Percentiles rank a stretch among this genome's conserved stretches.
Conservation (phyloP, 2,113 vertebrate genomes). For the Hippocampus abdominalis region DNA sequence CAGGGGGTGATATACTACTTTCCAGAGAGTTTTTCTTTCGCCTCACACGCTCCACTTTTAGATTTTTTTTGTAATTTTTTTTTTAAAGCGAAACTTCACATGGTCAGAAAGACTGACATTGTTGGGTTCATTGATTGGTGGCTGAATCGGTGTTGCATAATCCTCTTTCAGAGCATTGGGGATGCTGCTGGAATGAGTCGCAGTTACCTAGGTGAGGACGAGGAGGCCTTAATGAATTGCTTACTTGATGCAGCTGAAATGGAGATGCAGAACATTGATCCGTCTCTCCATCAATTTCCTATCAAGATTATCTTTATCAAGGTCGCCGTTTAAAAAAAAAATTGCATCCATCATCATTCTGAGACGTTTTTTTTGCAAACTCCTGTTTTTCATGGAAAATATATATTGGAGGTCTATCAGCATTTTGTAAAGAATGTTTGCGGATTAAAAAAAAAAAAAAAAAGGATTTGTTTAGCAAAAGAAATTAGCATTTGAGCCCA, state of each 20-base stretch:
- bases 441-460: too few relatives aligned
- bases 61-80: conserved; percentile 26
- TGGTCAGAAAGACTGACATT: conserved; percentile 48
- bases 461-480: too few relatives aligned
- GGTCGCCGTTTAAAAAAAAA: background rate
- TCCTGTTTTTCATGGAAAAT: too few relatives aligned
- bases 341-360: too few relatives aligned
- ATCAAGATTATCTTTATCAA: background rate
- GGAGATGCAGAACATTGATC: conserved; percentile 2
- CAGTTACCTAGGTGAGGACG: conserved; percentile 61
- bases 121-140: conserved; percentile 40
- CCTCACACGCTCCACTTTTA: conserved; percentile 35
- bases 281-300: background rate
- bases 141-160: conserved; percentile 57
- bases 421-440: too few relatives aligned
- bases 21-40: conserved; percentile 25
- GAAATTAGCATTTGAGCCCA: too few relatives aligned
- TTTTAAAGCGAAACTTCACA: conserved; percentile 35
- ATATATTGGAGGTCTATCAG: too few relatives aligned
- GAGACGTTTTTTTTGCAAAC: too few relatives aligned
- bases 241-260: conserved; percentile 44
- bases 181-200: conserved; percentile 47
- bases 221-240: conserved; percentile 45
- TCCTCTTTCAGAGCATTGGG: conserved; percentile 41
- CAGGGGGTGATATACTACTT: conserved; percentile 8